These are phyloP conservation scores for Odobenus rosmarus DNA, from an alignment of 2,113 vertebrate genomes.

Conservation along the genomic window DNA sequence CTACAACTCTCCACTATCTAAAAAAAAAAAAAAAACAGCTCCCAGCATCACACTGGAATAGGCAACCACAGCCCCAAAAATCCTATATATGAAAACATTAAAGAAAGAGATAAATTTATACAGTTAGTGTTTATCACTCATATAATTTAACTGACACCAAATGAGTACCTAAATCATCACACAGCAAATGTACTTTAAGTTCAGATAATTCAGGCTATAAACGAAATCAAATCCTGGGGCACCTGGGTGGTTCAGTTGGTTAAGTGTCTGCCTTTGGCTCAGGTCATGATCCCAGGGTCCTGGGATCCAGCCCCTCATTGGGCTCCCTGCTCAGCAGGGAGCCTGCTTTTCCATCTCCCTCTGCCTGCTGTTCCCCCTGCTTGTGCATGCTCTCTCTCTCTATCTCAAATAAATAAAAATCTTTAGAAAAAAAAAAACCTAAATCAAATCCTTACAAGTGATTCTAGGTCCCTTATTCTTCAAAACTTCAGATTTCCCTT, in stretches of 20 bases:
- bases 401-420: background rate
- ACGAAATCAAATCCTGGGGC: background rate
- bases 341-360: background rate
- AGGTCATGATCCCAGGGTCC: background rate
- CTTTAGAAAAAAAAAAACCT: background rate
- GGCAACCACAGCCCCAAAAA: background rate
- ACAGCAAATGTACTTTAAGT: background rate
- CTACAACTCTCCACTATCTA: background rate
- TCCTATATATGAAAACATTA: background rate
- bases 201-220: background rate
- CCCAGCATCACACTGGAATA: background rate
- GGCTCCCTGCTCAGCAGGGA: background rate
- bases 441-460: slow-evolving; percentile 32
- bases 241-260: background rate
- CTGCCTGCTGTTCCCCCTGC: background rate
- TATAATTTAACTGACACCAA: background rate
- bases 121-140: background rate
- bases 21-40: background rate
- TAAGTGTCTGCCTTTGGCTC: background rate
- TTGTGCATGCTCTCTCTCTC: background rate
- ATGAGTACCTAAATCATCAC: background rate
- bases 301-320: background rate
- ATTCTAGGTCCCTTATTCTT: background rate
- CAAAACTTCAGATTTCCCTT: background rate
- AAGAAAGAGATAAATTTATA: background rate